These are phyloP conservation scores for Beris morrisii DNA, from an alignment of 2,888 invertebrate species.

Conservation along the genomic window DNA sequence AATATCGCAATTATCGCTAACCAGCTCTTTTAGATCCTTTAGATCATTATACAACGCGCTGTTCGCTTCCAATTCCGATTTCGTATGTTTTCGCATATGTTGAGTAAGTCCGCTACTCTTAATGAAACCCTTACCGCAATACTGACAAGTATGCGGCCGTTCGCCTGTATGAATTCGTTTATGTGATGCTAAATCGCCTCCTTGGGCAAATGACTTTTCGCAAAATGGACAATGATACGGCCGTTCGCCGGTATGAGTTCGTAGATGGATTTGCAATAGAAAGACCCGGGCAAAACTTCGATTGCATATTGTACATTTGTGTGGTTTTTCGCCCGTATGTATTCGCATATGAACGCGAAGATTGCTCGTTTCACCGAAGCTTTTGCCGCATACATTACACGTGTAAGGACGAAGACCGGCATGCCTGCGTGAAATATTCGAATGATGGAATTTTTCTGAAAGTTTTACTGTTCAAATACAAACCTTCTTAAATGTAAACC, in stretches of 20 bases:
- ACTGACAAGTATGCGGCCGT: slow-evolving; percentile 40
- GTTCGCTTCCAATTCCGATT: slow-evolving; percentile 11
- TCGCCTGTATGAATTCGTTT: slow-evolving; percentile 42
- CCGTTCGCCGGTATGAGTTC: slow-evolving; percentile 32
- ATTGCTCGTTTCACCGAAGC: slow-evolving; percentile 50
- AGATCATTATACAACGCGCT: neutral
- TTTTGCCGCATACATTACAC: slow-evolving; percentile 47
- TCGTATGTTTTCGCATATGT: slow-evolving; percentile 38
- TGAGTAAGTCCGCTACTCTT: slow-evolving; percentile 40
- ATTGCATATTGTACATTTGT: slow-evolving; percentile 48
- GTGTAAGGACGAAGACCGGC: slow-evolving; percentile 41
- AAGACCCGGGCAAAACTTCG: slow-evolving; percentile 50
- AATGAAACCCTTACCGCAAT: slow-evolving; percentile 41
- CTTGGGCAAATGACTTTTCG: slow-evolving; percentile 41
- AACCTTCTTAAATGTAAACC: slow-evolving; percentile 36
- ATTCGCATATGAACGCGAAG: slow-evolving; percentile 49
- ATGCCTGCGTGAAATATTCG: slow-evolving; percentile 40
- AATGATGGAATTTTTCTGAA: neutral
- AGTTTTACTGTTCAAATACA: neutral
- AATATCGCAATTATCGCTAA: no score
- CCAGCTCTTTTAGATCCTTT: neutral
- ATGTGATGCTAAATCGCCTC: slow-evolving; percentile 41
- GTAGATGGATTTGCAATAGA: slow-evolving; percentile 43
- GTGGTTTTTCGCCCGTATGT: slow-evolving; percentile 51
- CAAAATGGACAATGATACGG: slow-evolving; percentile 38